These are phyloP conservation scores for Bactericera cockerelli DNA, from an alignment of 1,140 invertebrate species.

Conservation along the genomic window DNA sequence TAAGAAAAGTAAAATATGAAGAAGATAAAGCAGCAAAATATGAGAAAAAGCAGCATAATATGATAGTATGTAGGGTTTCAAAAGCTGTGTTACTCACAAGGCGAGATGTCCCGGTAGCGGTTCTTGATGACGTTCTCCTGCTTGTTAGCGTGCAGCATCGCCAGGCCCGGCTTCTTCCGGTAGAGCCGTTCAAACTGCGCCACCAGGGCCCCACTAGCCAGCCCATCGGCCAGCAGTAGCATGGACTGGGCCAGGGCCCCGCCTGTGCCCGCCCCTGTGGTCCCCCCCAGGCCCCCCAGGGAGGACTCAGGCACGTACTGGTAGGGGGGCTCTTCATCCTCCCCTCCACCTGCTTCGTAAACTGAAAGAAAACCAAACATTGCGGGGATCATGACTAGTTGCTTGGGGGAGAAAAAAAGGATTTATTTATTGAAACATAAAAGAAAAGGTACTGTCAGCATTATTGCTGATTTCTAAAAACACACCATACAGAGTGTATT, in stretches of 20 bases:
- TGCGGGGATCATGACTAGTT: too few species aligned
- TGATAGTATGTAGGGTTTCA: too few species aligned
- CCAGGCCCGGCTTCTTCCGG: slow-evolving; percentile 73
- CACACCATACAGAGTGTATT: too few species aligned
- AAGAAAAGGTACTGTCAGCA: too few species aligned
- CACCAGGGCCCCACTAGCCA: slow-evolving; percentile 80
- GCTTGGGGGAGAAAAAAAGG: too few species aligned
- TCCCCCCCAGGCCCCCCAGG: slow-evolving; percentile 31
- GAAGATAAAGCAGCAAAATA: too few species aligned
- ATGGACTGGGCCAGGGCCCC: slow-evolving; percentile 70
- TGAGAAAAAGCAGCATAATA: too few species aligned
- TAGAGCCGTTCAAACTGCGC: slow-evolving; percentile 86
- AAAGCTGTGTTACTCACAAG: slow-evolving; percentile 85
- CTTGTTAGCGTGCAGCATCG: slow-evolving; percentile 59
- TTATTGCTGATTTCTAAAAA: too few species aligned
- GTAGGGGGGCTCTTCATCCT: slow-evolving; percentile 43
- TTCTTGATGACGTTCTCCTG: slow-evolving; percentile 81
- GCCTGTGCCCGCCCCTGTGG: slow-evolving; percentile 36
- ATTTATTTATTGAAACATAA: too few species aligned
- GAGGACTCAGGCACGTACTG: slow-evolving; percentile 63
- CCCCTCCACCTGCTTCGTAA: slow-evolving; percentile 36
- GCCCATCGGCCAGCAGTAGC: slow-evolving; percentile 72
- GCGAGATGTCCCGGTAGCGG: slow-evolving; percentile 91
- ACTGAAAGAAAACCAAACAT: slow-evolving; percentile 17
- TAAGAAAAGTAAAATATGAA: too few species aligned